These are phyloP conservation scores for Meteorus cinctellus DNA, from an alignment of 2,888 invertebrate genomes.

Conservation along the genomic window DNA sequence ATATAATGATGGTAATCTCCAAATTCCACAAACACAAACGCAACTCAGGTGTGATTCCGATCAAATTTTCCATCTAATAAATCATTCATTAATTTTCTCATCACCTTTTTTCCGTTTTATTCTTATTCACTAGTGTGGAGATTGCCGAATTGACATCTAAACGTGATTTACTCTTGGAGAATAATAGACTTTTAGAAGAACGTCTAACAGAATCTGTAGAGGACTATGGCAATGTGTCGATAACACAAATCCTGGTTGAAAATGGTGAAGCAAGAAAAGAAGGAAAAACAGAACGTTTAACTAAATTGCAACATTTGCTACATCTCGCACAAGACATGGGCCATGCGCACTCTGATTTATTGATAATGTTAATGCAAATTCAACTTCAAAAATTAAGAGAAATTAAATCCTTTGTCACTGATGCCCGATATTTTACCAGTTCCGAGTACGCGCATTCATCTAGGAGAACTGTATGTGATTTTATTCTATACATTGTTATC, in stretches of 20 bases:
- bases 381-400: slow-evolving; percentile 61
- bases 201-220: slow-evolving; percentile 58
- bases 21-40: slow-evolving; percentile 55
- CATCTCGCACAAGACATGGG: slow-evolving; percentile 63
- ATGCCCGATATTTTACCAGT: slow-evolving; percentile 64
- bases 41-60: slow-evolving; percentile 55
- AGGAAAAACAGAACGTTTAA: slow-evolving; percentile 55
- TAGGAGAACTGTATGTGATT: slow-evolving; percentile 62
- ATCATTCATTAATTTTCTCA: not conserved
- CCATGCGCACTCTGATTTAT: slow-evolving; percentile 63
- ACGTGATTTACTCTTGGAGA: slow-evolving; percentile 64
- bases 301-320: slow-evolving; percentile 59
- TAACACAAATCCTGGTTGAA: slow-evolving; percentile 61
- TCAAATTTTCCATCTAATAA: slow-evolving; percentile 11
- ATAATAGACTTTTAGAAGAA: slow-evolving; percentile 57
- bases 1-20: slow-evolving; percentile 54
- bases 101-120: slow-evolving; percentile 14
- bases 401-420: slow-evolving; percentile 63
- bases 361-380: slow-evolving; percentile 66
- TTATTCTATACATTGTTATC: not conserved
- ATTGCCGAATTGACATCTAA: slow-evolving; percentile 59
- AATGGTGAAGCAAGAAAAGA: slow-evolving; percentile 59
- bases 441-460: slow-evolving; percentile 64
- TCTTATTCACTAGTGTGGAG: slow-evolving; percentile 58
- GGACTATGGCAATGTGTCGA: slow-evolving; percentile 58